Conservation (phyloP, 2,888 invertebrate genomes). For the Sympetrum striolatum region DNA sequence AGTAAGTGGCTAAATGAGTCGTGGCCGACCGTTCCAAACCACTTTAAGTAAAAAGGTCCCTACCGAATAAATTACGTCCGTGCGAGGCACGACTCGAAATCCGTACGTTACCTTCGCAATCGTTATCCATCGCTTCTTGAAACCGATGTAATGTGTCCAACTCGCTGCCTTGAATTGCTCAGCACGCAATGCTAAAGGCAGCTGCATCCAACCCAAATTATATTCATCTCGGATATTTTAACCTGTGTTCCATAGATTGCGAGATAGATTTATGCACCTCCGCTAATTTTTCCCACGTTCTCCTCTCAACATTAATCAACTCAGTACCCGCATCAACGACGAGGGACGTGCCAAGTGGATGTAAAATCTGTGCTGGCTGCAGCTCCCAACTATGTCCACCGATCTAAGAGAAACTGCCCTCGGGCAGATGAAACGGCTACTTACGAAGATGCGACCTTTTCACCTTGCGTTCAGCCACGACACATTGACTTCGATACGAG, state of each 20-base stretch:
- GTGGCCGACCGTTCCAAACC: background rate
- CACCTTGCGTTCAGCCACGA: background rate
- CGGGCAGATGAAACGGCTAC: background rate
- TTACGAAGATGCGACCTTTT: background rate
- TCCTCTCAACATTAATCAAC: background rate
- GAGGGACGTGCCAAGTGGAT: background rate
- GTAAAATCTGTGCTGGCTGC: background rate
- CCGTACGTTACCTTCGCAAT: background rate
- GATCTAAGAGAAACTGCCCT: background rate
- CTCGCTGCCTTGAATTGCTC: background rate
- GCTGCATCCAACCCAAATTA: background rate
- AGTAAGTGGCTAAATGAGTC: background rate
- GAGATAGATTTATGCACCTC: background rate
- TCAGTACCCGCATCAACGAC: constrained; percentile 26
- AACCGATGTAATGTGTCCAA: background rate
- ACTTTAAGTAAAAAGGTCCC: background rate
- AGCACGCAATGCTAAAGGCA: background rate
- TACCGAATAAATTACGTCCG: background rate
- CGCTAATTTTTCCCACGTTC: background rate
- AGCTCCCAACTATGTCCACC: background rate
- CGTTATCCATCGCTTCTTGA: background rate
- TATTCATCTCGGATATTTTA: background rate
- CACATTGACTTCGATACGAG: constrained; percentile 13
- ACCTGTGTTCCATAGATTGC: background rate
- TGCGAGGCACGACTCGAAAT: background rate